phyloP scores from a whole-genome alignment of 2,797 vertebrate genomes.

The Chelmon rostratus region DNA sequence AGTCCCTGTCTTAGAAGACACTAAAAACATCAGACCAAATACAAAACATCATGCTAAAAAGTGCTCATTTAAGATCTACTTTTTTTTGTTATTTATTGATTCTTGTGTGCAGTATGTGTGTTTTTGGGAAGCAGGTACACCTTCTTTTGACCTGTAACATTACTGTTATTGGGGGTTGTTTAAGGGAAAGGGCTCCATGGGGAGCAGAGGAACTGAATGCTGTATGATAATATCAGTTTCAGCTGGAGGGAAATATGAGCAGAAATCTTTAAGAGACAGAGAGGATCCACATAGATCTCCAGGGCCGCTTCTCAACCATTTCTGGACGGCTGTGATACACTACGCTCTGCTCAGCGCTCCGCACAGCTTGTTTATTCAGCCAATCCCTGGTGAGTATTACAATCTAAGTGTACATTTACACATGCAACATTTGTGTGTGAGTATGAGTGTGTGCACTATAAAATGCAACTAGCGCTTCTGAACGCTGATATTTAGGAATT shows the following conservation, averaged over 20 bases:
- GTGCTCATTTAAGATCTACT: neutral
- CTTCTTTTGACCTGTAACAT: slow-evolving; percentile 49
- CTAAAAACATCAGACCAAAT: neutral
- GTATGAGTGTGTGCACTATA: neutral
- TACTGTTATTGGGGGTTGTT: slow-evolving; percentile 70
- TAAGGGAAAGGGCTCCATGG: slow-evolving; percentile 76
- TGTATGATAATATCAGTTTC: slow-evolving; percentile 73
- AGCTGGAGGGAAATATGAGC: slow-evolving; percentile 74
- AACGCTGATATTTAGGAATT: neutral
- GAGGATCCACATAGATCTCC: slow-evolving; percentile 77
- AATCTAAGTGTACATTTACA: slow-evolving; percentile 24
- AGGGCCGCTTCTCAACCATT: slow-evolving; percentile 67
- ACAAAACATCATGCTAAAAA: neutral
- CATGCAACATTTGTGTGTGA: slow-evolving; percentile 3
- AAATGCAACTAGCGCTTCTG: neutral
- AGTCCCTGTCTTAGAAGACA: neutral
- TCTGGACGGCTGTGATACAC: slow-evolving; percentile 53
- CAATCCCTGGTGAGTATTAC: slow-evolving; percentile 53
- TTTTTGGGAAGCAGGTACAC: slow-evolving; percentile 56
- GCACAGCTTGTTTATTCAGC: slow-evolving; percentile 46
- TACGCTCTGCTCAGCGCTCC: slow-evolving; percentile 28
- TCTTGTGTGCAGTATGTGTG: neutral
- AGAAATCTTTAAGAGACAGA: slow-evolving; percentile 83
- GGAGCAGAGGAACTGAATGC: slow-evolving; percentile 59
- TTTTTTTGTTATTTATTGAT: slow-evolving; percentile 25